Evolutionary conservation across 1,140 invertebrate genomes (phyloP).

Genomic region (Cherax quadricarinatus): DNA sequence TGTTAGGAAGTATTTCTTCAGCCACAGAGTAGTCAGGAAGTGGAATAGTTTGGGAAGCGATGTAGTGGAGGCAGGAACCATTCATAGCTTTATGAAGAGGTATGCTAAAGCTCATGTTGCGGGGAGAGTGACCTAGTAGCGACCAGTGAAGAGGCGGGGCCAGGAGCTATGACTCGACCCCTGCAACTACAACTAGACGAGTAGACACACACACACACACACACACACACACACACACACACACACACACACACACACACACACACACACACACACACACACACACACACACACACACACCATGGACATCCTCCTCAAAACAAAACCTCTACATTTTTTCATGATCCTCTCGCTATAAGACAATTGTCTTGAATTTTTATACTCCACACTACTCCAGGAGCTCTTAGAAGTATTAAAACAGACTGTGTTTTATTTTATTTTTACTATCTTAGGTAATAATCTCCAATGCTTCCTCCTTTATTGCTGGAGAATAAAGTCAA

Average conservation of each 20-base stretch:
- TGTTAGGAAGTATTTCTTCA: too few species aligned
- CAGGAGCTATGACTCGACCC: too few species aligned
- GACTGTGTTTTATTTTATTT: neutral
- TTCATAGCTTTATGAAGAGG: too few species aligned
- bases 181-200: too few species aligned
- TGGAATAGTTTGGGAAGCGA: too few species aligned
- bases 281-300: neutral
- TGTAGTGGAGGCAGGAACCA: too few species aligned
- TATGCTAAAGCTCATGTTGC: too few species aligned
- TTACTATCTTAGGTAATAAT: neutral
- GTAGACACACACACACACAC: neutral
- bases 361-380: neutral
- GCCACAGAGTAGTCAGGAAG: too few species aligned
- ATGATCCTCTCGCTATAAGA: neutral
- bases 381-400: neutral
- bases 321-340: neutral
- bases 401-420: neutral
- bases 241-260: neutral
- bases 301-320: neutral
- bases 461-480: too few species aligned
- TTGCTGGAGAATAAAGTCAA: too few species aligned
- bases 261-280: neutral
- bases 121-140: too few species aligned
- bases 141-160: too few species aligned
- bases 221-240: neutral